phyloP scores from a whole-genome alignment of 2,113 vertebrate species.

The Etia nguti region DNA sequence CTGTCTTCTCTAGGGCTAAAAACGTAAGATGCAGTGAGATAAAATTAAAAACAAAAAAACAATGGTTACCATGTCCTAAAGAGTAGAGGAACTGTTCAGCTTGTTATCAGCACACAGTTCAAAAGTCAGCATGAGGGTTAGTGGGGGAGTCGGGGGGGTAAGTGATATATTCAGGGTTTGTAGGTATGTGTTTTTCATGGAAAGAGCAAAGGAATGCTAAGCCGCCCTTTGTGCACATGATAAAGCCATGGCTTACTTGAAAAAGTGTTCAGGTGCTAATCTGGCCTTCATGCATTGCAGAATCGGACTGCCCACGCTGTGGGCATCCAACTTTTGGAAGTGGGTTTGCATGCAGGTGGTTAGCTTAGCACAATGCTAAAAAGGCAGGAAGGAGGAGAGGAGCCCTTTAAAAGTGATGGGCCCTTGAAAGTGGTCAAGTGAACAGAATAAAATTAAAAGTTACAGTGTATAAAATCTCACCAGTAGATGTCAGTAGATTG shows the following conservation, averaged over 20 bases:
- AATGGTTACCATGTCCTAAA: not conserved
- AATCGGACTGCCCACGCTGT: no score
- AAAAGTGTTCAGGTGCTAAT: not conserved
- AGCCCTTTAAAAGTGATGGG: not conserved
- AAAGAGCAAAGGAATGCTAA: not conserved
- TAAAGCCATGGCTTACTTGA: not conserved
- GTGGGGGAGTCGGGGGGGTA: not conserved
- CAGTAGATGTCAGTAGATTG: not conserved
- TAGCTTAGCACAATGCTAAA: not conserved
- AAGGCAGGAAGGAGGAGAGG: not conserved
- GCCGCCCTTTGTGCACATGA: not conserved
- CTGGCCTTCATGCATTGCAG: not conserved
- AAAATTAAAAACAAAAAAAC: not conserved
- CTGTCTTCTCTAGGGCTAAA: not conserved
- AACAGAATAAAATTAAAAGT: not conserved
- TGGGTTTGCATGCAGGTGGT: not conserved
- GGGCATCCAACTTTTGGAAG: not conserved
- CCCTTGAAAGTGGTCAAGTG: not conserved
- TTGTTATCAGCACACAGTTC: not conserved
- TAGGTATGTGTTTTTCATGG: not conserved
- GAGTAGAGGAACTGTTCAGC: not conserved
- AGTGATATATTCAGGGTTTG: not conserved
- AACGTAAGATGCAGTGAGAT: not conserved
- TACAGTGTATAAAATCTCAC: not conserved
- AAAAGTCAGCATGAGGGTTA: not conserved